A percentile compares a stretch with the other conserved stretches of the same genome.
Evolutionary conservation across 37 sponge, comb jelly and placozoan species (phyloP).

Genomic region (Bolinopsis microptera): DNA sequence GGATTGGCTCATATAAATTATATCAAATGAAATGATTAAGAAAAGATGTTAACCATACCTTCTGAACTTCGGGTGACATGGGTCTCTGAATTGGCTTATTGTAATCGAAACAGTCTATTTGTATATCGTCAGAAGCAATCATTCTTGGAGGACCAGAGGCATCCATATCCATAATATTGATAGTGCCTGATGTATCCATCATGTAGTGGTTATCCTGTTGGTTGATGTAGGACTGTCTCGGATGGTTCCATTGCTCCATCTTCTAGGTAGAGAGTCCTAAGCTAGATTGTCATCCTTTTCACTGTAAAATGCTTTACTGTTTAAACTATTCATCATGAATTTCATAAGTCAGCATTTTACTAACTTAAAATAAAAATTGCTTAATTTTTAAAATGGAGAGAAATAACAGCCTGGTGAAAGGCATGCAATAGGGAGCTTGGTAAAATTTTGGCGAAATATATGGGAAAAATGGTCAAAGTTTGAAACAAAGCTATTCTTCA

Average conservation of each 20-base stretch:
- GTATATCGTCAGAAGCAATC: conserved; percentile 31
- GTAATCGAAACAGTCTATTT: background rate
- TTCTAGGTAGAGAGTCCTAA: background rate
- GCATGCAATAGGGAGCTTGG: too few relatives aligned
- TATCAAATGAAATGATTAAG: too few relatives aligned
- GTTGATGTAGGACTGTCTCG: background rate
- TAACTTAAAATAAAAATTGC: too few relatives aligned
- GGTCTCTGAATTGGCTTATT: background rate
- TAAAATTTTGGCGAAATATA: too few relatives aligned
- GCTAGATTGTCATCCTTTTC: background rate
- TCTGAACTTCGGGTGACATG: conserved; percentile 51
- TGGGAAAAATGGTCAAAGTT: too few relatives aligned
- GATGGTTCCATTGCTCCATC: background rate
- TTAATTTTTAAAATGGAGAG: too few relatives aligned
- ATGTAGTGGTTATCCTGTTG: background rate
- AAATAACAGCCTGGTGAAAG: too few relatives aligned
- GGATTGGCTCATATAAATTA: too few relatives aligned
- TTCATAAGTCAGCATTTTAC: too few relatives aligned
- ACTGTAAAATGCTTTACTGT: background rate
- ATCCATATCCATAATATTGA: conserved; percentile 23
- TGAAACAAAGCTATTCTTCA: too few relatives aligned
- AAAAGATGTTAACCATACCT: too few relatives aligned
- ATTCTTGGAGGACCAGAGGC: background rate
- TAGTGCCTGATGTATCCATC: background rate
- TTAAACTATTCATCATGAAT: background rate